Evolutionary conservation across 2,113 vertebrate genomes (phyloP), one percentile per base, ranked within the genome.

Genomic region (Pollachius pollachius): DNA sequence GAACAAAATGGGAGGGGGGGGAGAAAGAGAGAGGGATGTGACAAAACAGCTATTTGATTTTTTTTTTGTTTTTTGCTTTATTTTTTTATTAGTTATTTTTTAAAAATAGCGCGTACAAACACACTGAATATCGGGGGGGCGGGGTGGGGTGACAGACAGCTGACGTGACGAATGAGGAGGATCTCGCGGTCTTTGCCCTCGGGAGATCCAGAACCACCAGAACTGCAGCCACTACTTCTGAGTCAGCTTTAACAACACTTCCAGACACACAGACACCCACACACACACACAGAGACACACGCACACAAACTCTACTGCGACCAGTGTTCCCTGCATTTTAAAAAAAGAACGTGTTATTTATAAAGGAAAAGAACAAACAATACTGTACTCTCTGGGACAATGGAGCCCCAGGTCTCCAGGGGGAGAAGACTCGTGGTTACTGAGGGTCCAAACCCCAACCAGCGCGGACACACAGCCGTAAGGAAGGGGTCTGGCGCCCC

Each of bases 81-180:
- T 48, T 48, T 48, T 48, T 48, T 48, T 41, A 41, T 41, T 41
- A 41, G 37, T 48, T 48, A 13, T 64, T 83, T 80, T 92, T 86
- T 87, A 94, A 23, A 87, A 93, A 95, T 94, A 93, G 90, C 93
- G 92, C 93, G 93, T 92, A 94, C 89, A 89, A 94, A 78, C 74
- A 82, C 79, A 69, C 84, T 74, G 82, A 85, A 81, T 78, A 81
- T 80, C 27, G 60, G 11, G 60, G 11, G 23, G 23, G 23, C 11
- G 21, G 60, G 21, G 23, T 19, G 23, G 9, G 23, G 9, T 72
- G 71, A 61, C 54, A 76, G 72, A 79, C 66, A 52, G 74, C 73
- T 63, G 41, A 13, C 41, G 13, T 74, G 73, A 70, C 68, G 73
- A 80, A 78, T 68, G 72, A 52, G 64, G 71, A 62, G 19, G 41